A percentile compares a stretch with the other conserved stretches of the same genome.
Evolutionary conservation across 2,113 vertebrate genomes (phyloP).

Genomic region (Cygnus buccinator): DNA sequence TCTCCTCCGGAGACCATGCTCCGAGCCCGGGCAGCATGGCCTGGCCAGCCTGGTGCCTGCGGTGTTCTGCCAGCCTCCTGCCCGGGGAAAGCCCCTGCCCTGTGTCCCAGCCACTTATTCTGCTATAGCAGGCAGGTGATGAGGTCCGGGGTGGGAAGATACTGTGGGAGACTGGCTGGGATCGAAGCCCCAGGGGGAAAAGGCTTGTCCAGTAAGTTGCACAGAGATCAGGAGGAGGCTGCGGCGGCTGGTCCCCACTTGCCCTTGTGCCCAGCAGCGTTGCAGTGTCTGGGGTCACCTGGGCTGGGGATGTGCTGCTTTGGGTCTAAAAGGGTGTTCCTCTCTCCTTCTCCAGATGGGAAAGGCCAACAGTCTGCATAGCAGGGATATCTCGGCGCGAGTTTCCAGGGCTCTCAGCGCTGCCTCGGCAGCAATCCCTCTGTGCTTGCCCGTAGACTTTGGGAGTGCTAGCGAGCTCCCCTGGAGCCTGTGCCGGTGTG

Average conservation of each 20-base stretch:
- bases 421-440: neutral
- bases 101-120: fast-evolving
- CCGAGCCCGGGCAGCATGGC: fast-evolving
- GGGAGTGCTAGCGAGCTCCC: neutral
- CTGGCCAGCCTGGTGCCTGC: neutral
- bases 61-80: neutral
- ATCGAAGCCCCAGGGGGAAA: neutral
- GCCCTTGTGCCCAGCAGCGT: neutral
- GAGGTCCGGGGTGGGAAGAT: neutral
- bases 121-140: fast-evolving
- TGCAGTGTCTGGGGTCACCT: neutral
- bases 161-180: neutral
- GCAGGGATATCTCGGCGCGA: fast-evolving
- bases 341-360: neutral
- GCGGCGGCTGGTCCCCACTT: neutral
- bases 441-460: neutral
- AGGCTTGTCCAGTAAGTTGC: neutral
- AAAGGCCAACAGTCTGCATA: neutral
- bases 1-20: fast-evolving
- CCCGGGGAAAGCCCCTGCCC: neutral
- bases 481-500: neutral
- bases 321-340: neutral
- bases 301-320: constrained; percentile 29
- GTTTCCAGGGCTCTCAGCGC: neutral
- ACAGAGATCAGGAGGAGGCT: neutral